Conservation (phyloP, 2,113 vertebrate species). For the Rhabdornis inornatus region DNA sequence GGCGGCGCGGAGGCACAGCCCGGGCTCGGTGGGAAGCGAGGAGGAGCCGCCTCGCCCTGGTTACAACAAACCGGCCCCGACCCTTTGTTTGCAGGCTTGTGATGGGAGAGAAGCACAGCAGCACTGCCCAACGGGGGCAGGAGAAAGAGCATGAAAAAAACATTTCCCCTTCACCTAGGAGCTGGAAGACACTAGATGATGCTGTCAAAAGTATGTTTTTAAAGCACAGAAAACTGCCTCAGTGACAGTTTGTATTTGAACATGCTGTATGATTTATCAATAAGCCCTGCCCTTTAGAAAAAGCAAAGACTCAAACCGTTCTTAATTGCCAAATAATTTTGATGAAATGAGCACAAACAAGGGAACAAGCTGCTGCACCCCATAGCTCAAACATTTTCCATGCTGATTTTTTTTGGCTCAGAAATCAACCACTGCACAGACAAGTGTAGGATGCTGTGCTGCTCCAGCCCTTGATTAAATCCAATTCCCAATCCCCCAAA, state of each 20-base stretch:
- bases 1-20: background rate
- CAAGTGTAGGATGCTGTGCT: background rate
- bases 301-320: background rate
- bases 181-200: background rate
- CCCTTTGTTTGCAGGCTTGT: background rate
- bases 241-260: background rate
- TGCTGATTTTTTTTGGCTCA: background rate
- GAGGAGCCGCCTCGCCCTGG: background rate
- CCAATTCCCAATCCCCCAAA: background rate
- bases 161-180: background rate
- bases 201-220: background rate
- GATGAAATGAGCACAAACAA: background rate
- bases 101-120: rapidly evolving
- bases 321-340: background rate
- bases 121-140: background rate
- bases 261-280: background rate
- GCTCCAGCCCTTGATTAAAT: background rate
- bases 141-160: background rate
- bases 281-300: background rate
- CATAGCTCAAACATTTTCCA: background rate
- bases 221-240: background rate
- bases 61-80: background rate
- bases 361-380: background rate
- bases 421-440: background rate
- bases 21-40: background rate